phyloP scores from a whole-genome alignment of 2,888 invertebrate species.

The Tipula helvola region DNA sequence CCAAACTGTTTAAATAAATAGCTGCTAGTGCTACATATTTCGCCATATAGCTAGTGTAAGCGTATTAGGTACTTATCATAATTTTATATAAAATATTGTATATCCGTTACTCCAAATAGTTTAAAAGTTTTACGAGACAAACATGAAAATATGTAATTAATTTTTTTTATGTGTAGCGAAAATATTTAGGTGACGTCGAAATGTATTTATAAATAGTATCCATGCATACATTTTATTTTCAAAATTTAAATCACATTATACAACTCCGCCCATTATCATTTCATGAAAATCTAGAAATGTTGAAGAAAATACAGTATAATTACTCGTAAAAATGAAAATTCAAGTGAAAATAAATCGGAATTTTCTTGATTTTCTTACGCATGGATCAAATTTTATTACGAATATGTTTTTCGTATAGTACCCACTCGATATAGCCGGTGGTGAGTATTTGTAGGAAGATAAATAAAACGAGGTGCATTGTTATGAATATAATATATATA shows the following conservation, averaged over 20 bases:
- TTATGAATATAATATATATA: too few relatives aligned
- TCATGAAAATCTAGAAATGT: neutral
- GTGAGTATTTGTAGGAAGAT: too few relatives aligned
- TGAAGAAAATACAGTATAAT: neutral
- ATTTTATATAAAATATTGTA: neutral
- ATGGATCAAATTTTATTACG: neutral
- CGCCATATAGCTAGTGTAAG: neutral
- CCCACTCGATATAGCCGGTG: neutral
- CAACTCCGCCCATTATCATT: neutral
- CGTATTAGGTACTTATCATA: neutral
- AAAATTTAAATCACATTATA: neutral
- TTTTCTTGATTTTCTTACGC: neutral
- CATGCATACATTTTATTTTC: neutral
- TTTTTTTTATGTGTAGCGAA: neutral
- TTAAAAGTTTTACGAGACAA: neutral
- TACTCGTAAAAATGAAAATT: neutral
- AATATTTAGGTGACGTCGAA: neutral
- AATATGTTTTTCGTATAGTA: neutral
- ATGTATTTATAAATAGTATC: neutral
- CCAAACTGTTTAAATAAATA: neutral
- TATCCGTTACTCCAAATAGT: neutral
- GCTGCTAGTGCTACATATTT: neutral
- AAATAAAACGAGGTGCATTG: too few relatives aligned
- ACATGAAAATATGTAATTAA: slow-evolving; percentile 4
- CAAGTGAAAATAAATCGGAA: neutral